Evolutionary conservation across 1,140 invertebrate species (phyloP), one percentile per base, ranked within the genome.

Genomic region (Drosophila pseudoobscura): DNA sequence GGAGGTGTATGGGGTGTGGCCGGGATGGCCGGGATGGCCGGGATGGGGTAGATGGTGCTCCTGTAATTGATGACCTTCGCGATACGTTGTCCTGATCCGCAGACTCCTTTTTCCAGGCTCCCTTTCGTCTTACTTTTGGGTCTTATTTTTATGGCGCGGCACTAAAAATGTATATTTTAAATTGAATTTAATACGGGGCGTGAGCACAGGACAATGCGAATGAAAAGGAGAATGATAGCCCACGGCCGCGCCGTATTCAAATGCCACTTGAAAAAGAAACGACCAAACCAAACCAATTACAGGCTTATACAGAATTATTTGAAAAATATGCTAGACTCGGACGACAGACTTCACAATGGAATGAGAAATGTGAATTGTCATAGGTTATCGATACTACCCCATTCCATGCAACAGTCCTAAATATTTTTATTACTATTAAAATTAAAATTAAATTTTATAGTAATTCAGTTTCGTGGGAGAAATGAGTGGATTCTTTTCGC

Each of bases 111-210:
- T 63, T 71, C 58, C 26, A 35, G 61, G 52, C 46, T 63, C 35
- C 41, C 41, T 60, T 75, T 45, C 58, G 52, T 35, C 31, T 35
- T 35, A 41, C 60, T 63, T 49, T 64, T 69, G 74, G 59, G 44
- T 75, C 68, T 47, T 73, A 74, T 87, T 87, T 85, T 85, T 85
- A 85, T 85, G 80, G 80, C 78, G 55, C 47, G 80, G 80, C 82
- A 87, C 78, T 80, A 87, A 85, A 84, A 87, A 80, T 87, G 75
- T 74, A 61, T 77, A 64, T 74, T 85, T 85, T 75, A 85, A 85
- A 85, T 85, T 85, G 82, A 85, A 85, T 85, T 87, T 87, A 85
- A 85, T 85, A 83, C 80, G 77, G 80, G 80, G 80, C 80, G 82
- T 85, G 77, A 78, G 56, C 77, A 54, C 15, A 57, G 41, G 35